Evolutionary conservation across 2,888 invertebrate genomes (phyloP).

Genomic region (Matsumyia berberina): DNA sequence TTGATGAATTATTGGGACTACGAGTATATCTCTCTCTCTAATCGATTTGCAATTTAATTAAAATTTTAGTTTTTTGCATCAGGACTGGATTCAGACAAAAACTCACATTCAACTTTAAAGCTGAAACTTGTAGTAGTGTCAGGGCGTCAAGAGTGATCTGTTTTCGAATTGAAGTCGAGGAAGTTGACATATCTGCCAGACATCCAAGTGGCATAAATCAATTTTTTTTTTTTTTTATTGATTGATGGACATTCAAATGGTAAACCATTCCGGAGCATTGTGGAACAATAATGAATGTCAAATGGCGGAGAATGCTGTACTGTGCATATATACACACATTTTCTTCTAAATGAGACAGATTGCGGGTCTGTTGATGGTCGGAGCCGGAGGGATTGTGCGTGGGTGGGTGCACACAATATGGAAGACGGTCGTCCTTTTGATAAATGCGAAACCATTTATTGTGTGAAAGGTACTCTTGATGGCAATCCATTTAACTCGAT

Average conservation of each 20-base stretch:
- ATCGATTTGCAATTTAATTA: constrained; percentile 65
- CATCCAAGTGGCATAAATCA: constrained; percentile 52
- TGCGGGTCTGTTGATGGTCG: constrained; percentile 1
- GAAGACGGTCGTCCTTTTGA: constrained; percentile 26
- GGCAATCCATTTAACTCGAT: constrained; percentile 46
- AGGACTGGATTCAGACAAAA: neutral
- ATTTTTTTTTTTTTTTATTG: constrained; percentile 59
- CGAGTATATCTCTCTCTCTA: constrained; percentile 24
- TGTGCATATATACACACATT: neutral
- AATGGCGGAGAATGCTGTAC: constrained; percentile 1
- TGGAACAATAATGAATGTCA: constrained; percentile 48
- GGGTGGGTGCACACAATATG: constrained; percentile 5
- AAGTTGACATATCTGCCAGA: constrained; percentile 53
- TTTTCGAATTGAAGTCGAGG: constrained; percentile 36
- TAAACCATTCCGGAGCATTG: constrained; percentile 4
- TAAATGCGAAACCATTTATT: constrained; percentile 47
- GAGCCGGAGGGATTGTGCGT: neutral
- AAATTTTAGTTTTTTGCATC: neutral
- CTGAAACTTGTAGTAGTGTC: constrained; percentile 1
- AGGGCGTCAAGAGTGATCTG: neutral
- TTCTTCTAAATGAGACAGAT: constrained; percentile 31
- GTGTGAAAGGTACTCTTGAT: constrained; percentile 22
- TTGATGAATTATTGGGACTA: constrained; percentile 56
- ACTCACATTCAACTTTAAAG: constrained; percentile 33
- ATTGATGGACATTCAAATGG: constrained; percentile 66